These are phyloP conservation scores for Micropterix aruncella DNA, from an alignment of 2,888 invertebrate species.

Conservation along the genomic window DNA sequence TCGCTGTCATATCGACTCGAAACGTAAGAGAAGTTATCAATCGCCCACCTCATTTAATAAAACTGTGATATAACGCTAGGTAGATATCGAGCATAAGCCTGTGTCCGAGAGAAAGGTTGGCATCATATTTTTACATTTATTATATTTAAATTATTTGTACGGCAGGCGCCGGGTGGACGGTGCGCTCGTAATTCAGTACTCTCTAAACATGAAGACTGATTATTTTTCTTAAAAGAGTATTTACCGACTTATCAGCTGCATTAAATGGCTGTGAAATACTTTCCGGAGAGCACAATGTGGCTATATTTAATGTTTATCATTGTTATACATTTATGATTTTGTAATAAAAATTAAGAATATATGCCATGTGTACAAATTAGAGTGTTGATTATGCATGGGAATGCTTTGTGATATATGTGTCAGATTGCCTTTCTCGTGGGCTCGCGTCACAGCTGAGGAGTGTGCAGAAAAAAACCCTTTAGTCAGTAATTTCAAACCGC, in stretches of 20 bases:
- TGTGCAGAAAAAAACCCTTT: not conserved
- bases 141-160: slow-evolving; percentile 29
- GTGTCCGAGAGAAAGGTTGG: slow-evolving; percentile 43
- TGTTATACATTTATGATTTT: not conserved
- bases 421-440: slow-evolving; percentile 36
- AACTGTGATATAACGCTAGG: slow-evolving; percentile 47
- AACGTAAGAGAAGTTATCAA: not conserved
- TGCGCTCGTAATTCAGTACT: slow-evolving; percentile 23
- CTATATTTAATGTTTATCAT: not conserved
- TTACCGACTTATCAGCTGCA: not conserved
- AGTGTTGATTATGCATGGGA: not conserved
- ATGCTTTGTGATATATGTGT: slow-evolving; percentile 36
- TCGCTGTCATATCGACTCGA: slow-evolving; percentile 26
- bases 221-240: slow-evolving; percentile 37
- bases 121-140: slow-evolving; percentile 40
- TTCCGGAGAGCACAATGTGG: not conserved
- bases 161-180: slow-evolving; percentile 14
- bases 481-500: not conserved
- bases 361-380: not conserved
- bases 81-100: slow-evolving; percentile 43
- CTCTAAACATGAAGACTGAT: slow-evolving; percentile 42
- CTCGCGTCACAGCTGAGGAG: slow-evolving; percentile 26
- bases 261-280: not conserved
- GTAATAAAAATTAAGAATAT: not conserved
- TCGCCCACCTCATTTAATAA: slow-evolving; percentile 42